Evolutionary conservation across 2,888 invertebrate species (phyloP).

Genomic region (Alloscopus bannaensis): DNA sequence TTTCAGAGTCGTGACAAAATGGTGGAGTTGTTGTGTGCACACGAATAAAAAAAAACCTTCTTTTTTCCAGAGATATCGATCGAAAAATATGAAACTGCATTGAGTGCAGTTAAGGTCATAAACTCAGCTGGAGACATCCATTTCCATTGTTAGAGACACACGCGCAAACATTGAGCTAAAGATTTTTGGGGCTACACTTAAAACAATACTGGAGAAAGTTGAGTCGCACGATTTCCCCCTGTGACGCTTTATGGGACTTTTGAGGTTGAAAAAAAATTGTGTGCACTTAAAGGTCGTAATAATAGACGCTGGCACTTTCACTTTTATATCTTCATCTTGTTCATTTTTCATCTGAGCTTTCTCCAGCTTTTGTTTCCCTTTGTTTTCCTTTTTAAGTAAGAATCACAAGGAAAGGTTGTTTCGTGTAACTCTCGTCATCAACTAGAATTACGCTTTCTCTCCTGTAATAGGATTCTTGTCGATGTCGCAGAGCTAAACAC

Average conservation of each 20-base stretch:
- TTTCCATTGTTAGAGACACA: too few relatives aligned
- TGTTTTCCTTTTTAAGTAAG: too few relatives aligned
- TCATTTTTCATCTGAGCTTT: too few relatives aligned
- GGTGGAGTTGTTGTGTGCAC: too few relatives aligned
- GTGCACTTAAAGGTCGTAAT: too few relatives aligned
- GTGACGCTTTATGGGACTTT: too few relatives aligned
- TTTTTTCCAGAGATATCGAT: constrained; percentile 6
- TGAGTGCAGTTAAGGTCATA: background rate
- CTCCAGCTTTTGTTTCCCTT: background rate
- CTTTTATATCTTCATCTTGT: background rate
- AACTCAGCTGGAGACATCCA: background rate
- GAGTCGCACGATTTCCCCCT: too few relatives aligned
- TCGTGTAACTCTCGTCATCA: constrained; percentile 26
- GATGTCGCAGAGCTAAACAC: constrained; percentile 27
- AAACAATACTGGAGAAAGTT: too few relatives aligned
- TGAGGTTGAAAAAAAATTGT: too few relatives aligned
- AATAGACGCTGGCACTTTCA: too few relatives aligned
- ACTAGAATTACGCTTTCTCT: background rate
- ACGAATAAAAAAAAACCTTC: background rate
- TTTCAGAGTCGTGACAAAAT: too few relatives aligned
- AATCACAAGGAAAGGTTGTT: background rate
- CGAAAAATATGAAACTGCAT: constrained; percentile 9
- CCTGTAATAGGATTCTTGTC: constrained; percentile 60
- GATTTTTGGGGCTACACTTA: too few relatives aligned
- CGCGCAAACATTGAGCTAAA: background rate